Evolutionary conservation across 2,113 vertebrate genomes (phyloP), one percentile per base, ranked within the genome.

Genomic region (Bubo blakistoni): DNA sequence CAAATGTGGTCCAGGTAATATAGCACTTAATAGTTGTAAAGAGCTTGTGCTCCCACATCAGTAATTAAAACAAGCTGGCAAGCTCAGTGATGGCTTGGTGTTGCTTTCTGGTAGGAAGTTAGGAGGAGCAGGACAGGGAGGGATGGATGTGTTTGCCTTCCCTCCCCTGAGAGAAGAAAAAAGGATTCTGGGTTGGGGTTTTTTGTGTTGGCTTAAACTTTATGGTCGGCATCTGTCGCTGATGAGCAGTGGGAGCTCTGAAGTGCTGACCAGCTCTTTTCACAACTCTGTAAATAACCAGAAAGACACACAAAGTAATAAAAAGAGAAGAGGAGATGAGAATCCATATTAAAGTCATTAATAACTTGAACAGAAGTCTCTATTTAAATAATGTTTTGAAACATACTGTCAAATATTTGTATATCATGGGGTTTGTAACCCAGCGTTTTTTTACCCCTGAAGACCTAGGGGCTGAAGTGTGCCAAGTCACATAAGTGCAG

Each of bases 331-430:
- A 74, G 77, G 78, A 40, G 74, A 91, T 62, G 91, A 62, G 93
- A 92, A 77, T 88, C 86, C 90, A 82, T 97, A 97, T 97, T 97
- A 97, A 97, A 97, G 36, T 40, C 96, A 97, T 97, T 91, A 95
- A 96, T 97, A 96, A 97, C 70, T 20, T 20, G 70, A 94, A 76
- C 74, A 82, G 87, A 92, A 92, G 47, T 85, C 81, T 86, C 57
- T 69, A 90, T 96, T 95, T 95, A 92, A 96, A 93, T 89, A 63
- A 79, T 46, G 25, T 65, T 95, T 96, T 44, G 55, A 85, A 95
- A 80, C 34, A 49, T 18, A 21, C 61, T 80, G 85, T 96, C 92
- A 88, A 32, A 13, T 32, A 16, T 62, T 86, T 67, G 72, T 77
- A 65, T 86, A 3, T 63, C 4, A 8, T 15, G 38, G 63, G 29